A percentile compares a stretch with the other conserved stretches of the same genome.
Conservation (phyloP, 2,888 invertebrate species). For the Mythimna lalbum region DNA sequence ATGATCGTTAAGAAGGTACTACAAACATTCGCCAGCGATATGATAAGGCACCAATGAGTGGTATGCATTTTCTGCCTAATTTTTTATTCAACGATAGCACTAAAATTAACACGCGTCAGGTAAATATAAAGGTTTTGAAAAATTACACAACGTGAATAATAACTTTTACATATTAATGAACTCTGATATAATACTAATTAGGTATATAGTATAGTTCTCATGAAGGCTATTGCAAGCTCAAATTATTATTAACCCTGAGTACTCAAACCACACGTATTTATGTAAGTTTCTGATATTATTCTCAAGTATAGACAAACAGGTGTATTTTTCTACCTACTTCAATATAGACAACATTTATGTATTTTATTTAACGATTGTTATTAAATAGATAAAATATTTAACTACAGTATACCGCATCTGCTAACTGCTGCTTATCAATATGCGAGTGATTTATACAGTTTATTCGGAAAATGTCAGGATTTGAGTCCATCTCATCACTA, state of each 20-base stretch:
- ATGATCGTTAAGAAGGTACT: slow-evolving; percentile 37
- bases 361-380: slow-evolving; percentile 14
- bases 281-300: slow-evolving; percentile 26
- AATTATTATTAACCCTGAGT: slow-evolving; percentile 55
- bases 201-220: slow-evolving; percentile 34
- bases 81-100: slow-evolving; percentile 17
- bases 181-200: slow-evolving; percentile 19
- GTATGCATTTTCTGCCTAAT: slow-evolving; percentile 21
- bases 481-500: not conserved
- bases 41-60: slow-evolving; percentile 58
- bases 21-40: slow-evolving; percentile 48
- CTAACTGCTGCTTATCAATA: slow-evolving; percentile 19
- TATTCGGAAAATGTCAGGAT: slow-evolving; percentile 5
- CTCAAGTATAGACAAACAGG: slow-evolving; percentile 26
- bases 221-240: slow-evolving; percentile 56
- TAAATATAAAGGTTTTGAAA: not conserved
- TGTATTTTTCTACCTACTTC: slow-evolving; percentile 24
- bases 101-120: not conserved
- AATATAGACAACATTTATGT: slow-evolving; percentile 21
- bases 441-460: slow-evolving; percentile 4
- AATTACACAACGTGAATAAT: slow-evolving; percentile 20
- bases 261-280: slow-evolving; percentile 35
- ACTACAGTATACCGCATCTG: slow-evolving; percentile 26
- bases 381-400: slow-evolving; percentile 4
- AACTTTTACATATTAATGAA: slow-evolving; percentile 29